Base-by-base conservation (phyloP, 2,797 vertebrate genomes). In the Sternarchorhynchus goeldii region DNA sequence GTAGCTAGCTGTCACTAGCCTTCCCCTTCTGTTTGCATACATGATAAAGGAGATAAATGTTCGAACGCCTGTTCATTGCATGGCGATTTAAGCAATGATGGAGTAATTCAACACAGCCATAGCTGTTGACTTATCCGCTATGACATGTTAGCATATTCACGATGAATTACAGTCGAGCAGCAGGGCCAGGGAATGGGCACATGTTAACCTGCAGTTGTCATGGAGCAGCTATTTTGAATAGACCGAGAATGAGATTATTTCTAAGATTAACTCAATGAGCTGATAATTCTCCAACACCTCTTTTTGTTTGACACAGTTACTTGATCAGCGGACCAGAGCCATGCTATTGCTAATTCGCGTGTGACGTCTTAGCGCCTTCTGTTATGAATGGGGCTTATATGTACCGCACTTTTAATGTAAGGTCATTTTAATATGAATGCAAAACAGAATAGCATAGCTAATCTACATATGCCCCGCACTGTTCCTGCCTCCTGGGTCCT, bases 111-210 rank as follows among this genome's bases (percentile, higher is more conserved):
- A 58, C 79, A 81, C 73, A 64, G 79, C 63, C 32, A 67, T 77
- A 41, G 67, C 41, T 67, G 55, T 77, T 85, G 60, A 73, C 59
- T 83, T 79, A 58, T 58, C 56, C 77, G 74, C 66, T 31, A 39
- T 80, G 76, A 83, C 79, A 81, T 78, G 82, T 81, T 84, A 78
- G 77, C 63, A 82, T 84, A 81, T 79, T 79, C 74, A 73, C 56
- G n/a, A 29, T 72, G 64, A 79, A 78, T 73, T 78, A 78, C 45
- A 25, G 12, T 50, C 45, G 14, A 50, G 2, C 41, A 64, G 45
- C 16, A 6, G 10, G 6, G 58, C 66, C 68, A 36, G 82, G 69
- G 25, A 83, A 83, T 63, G 75, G 41, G 7, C 53, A 50, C 36
- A 34, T 29, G 57, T 71, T 69, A 57, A 60, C 57, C 36, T 74